Conservation (phyloP, 2,797 vertebrate species). For the Hyperoplus immaculatus region DNA sequence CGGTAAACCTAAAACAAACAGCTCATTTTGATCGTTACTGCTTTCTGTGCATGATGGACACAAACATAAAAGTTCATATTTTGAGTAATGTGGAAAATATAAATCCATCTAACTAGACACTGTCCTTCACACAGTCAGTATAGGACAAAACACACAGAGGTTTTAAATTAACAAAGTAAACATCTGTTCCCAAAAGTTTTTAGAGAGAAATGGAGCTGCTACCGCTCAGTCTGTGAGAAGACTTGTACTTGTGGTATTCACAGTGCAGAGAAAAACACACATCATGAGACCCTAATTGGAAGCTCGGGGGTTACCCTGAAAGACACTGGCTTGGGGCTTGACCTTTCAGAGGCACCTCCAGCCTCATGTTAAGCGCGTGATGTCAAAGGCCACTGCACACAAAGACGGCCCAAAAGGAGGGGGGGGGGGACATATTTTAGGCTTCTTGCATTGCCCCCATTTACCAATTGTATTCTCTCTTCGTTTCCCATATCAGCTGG, state of each 20-base stretch:
- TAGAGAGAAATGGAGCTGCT: background rate
- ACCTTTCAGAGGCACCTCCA: conserved; percentile 1
- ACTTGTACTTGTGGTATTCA: conserved; percentile 6
- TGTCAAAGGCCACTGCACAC: conserved; percentile 42
- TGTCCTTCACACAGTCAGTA: too few species aligned
- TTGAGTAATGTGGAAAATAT: background rate
- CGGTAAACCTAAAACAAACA: conserved; percentile 4
- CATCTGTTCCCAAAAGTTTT: background rate
- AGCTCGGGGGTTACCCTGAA: conserved; percentile 22
- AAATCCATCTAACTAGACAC: too few species aligned
- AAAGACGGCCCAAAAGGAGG: background rate
- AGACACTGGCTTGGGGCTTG: background rate
- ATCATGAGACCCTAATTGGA: conserved; percentile 40
- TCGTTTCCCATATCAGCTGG: too few species aligned
- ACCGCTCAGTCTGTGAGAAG: background rate
- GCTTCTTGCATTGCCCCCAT: background rate
- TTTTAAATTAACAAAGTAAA: conserved; percentile 1
- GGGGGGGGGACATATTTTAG: background rate
- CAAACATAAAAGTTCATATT: background rate
- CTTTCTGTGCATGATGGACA: background rate
- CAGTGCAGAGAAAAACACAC: background rate
- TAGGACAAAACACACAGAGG: background rate
- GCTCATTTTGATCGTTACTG: background rate
- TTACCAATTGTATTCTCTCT: background rate
- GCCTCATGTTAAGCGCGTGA: conserved; percentile 59